phyloP scores from a whole-genome alignment of 2,888 invertebrate species.

The Drosophila colorata region DNA sequence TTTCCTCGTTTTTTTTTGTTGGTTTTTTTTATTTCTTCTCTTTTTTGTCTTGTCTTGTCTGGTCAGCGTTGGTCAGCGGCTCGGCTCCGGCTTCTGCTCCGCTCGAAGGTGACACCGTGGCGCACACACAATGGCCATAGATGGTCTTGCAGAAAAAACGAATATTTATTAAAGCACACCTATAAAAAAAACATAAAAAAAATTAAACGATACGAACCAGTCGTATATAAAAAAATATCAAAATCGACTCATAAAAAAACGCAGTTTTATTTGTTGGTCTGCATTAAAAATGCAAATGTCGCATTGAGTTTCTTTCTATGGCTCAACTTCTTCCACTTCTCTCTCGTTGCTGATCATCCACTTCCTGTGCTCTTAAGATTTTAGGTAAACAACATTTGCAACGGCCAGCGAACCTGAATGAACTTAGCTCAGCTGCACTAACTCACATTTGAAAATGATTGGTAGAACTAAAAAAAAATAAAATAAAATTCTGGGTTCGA shows the following conservation, averaged over 20 bases:
- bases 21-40: slow-evolving; percentile 24
- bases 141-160: slow-evolving; percentile 30
- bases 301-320: slow-evolving; percentile 62
- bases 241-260: slow-evolving; percentile 70
- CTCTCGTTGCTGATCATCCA: slow-evolving; percentile 40
- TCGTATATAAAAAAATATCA: slow-evolving; percentile 54
- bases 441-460: no score
- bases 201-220: slow-evolving; percentile 59
- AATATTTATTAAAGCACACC: slow-evolving; percentile 40
- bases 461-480: no score
- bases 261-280: slow-evolving; percentile 67
- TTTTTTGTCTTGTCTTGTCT: slow-evolving; percentile 55
- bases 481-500: no score
- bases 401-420: slow-evolving; percentile 45
- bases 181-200: slow-evolving; percentile 39
- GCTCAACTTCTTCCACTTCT: slow-evolving; percentile 18
- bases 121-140: slow-evolving; percentile 67
- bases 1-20: slow-evolving; percentile 42
- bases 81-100: slow-evolving; percentile 21
- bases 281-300: slow-evolving; percentile 84
- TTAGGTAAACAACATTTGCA: slow-evolving; percentile 76
- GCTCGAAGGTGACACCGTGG: slow-evolving; percentile 82
- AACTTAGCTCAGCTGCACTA: slow-evolving; percentile 12
- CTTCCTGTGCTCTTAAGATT: slow-evolving; percentile 72
- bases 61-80: slow-evolving; percentile 50